A percentile compares a stretch with the other conserved stretches of the same genome.
These are phyloP conservation scores for Deilephila porcellus DNA, from an alignment of 2,888 invertebrate genomes.

Conservation along the genomic window DNA sequence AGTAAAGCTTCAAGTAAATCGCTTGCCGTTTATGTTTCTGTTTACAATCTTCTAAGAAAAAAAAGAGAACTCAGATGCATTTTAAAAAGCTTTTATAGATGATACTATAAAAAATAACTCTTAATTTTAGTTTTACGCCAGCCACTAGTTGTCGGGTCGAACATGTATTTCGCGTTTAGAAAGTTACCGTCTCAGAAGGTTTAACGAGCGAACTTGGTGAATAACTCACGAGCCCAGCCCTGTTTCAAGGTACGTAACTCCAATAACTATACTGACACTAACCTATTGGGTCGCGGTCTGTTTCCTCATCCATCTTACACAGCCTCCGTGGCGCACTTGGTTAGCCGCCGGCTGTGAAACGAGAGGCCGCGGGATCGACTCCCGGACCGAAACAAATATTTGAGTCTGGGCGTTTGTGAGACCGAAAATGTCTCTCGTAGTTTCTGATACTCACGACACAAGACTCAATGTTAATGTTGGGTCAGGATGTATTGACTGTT, in stretches of 20 bases:
- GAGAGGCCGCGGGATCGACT: too few species aligned
- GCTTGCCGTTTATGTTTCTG: not conserved
- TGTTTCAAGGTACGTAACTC: slow-evolving; percentile 38
- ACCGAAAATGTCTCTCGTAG: too few species aligned
- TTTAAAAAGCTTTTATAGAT: not conserved
- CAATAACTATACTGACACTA: slow-evolving; percentile 47
- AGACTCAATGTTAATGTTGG: too few species aligned
- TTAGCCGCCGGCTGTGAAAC: too few species aligned
- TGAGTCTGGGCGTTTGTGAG: too few species aligned
- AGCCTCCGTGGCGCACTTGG: too few species aligned
- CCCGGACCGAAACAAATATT: too few species aligned
- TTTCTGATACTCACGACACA: too few species aligned
- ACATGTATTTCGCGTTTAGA: slow-evolving; percentile 47
- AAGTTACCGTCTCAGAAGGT: slow-evolving; percentile 58
- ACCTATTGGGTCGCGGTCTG: slow-evolving; percentile 39
- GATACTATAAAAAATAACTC: not conserved
- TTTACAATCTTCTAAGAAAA: not conserved
- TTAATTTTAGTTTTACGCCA: slow-evolving; percentile 33
- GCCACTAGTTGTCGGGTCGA: slow-evolving; percentile 39
- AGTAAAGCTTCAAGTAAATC: not conserved
- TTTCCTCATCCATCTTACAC: not conserved
- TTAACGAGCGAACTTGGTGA: slow-evolving; percentile 67
- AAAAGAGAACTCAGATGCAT: not conserved
- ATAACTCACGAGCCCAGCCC: slow-evolving; percentile 53
- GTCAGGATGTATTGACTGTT: too few species aligned